Evolutionary conservation across 2,113 vertebrate genomes (phyloP).

Genomic region (Zosterops japonicus): DNA sequence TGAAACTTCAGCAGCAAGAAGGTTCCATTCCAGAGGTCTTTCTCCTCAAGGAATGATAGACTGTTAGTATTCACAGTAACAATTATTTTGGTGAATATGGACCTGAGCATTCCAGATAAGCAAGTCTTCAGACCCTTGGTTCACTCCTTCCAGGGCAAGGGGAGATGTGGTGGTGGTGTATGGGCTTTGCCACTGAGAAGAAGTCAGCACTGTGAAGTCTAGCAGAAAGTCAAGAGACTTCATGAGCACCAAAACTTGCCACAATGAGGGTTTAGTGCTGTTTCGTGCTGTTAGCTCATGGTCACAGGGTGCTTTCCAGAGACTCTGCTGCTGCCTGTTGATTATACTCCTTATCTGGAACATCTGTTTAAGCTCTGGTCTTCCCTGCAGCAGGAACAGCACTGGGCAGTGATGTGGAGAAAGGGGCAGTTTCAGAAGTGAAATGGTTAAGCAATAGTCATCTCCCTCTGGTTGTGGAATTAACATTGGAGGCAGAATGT

Average conservation of each 20-base stretch:
- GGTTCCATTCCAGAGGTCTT: not conserved
- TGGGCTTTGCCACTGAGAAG: not conserved
- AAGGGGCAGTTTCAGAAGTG: not conserved
- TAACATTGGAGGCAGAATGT: not conserved
- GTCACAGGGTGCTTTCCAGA: not conserved
- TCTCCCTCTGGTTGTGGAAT: not conserved
- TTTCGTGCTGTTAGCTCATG: not conserved
- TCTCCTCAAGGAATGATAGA: not conserved
- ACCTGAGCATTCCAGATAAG: not conserved
- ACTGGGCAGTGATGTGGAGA: not conserved
- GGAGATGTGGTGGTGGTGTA: not conserved
- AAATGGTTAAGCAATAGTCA: not conserved
- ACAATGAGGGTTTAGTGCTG: rapidly evolving
- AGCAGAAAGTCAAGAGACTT: not conserved
- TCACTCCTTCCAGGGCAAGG: not conserved
- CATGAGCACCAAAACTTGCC: not conserved
- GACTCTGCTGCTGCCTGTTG: not conserved
- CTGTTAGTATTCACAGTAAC: not conserved
- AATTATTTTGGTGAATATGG: not conserved
- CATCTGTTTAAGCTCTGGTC: not conserved
- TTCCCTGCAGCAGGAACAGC: not conserved
- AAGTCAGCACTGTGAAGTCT: not conserved
- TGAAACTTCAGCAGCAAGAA: not conserved
- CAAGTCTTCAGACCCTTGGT: not conserved
- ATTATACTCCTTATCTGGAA: not conserved